These are phyloP conservation scores for Blomia tropicalis DNA, from an alignment of 2,888 invertebrate genomes.

Conservation along the genomic window DNA sequence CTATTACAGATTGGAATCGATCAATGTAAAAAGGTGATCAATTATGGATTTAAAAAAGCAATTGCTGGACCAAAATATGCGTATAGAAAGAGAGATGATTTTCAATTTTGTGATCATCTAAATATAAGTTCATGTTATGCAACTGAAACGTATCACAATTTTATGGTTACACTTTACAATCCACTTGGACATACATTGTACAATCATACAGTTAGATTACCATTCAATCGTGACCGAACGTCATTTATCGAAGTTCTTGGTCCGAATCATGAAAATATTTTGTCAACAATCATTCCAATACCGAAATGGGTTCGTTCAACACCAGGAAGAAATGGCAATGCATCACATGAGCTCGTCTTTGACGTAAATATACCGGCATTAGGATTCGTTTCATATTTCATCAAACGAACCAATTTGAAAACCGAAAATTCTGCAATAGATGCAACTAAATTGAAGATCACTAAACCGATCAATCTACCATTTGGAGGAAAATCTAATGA, in stretches of 20 bases:
- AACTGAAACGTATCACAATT: neutral
- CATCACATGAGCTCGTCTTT: constrained; percentile 55
- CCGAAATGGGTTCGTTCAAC: constrained; percentile 43
- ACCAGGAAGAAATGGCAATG: constrained; percentile 46
- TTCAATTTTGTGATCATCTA: constrained; percentile 15
- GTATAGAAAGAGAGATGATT: too few relatives aligned
- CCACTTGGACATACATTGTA: constrained; percentile 2
- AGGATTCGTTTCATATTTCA: constrained; percentile 33
- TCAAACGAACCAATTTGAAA: neutral
- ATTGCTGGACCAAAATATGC: neutral
- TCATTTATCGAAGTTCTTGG: neutral
- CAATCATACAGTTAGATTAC: constrained; percentile 1
- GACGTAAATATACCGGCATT: constrained; percentile 47
- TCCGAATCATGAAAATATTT: neutral
- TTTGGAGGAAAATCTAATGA: neutral
- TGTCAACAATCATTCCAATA: constrained; percentile 43
- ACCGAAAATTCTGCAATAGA: neutral
- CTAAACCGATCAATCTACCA: neutral
- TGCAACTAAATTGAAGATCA: neutral
- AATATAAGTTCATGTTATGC: constrained; percentile 21
- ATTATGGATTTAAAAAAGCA: neutral
- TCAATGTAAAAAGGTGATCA: constrained; percentile 8
- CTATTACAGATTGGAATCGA: neutral
- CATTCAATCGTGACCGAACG: neutral
- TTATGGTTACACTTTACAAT: constrained; percentile 21